phyloP scores from a whole-genome alignment of 2,888 invertebrate genomes.

The Lochmaea capreae region DNA sequence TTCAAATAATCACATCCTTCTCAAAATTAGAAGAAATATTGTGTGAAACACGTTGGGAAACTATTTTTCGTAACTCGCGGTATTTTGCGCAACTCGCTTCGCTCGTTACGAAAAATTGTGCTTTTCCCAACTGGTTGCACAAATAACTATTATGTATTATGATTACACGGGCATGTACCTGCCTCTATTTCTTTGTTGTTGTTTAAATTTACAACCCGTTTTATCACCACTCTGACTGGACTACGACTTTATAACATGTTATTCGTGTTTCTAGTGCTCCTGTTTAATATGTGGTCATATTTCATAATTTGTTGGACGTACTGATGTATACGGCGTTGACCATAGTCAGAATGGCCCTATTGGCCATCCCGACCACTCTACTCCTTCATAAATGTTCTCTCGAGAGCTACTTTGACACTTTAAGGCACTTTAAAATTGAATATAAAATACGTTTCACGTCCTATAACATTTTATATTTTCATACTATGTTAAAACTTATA shows the following conservation, averaged over 20 bases:
- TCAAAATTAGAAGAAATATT: no score
- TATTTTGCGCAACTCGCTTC: no score
- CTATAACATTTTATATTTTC: background rate
- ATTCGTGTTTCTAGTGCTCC: background rate
- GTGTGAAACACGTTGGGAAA: no score
- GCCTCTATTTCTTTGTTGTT: background rate
- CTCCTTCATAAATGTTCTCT: conserved; percentile 12
- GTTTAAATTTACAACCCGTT: background rate
- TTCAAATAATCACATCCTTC: no score
- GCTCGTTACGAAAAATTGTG: no score
- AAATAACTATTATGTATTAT: no score
- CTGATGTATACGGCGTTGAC: conserved; percentile 13
- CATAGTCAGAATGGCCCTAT: conserved; percentile 10
- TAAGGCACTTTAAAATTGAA: background rate
- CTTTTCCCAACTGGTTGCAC: no score
- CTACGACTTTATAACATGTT: background rate
- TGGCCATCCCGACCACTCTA: background rate
- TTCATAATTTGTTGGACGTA: conserved; percentile 14
- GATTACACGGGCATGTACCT: no score
- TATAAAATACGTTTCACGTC: background rate
- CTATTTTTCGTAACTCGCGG: no score
- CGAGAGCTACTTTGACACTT: background rate
- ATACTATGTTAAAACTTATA: background rate
- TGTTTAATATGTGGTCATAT: conserved; percentile 28
- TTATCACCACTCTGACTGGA: background rate